Base-by-base conservation (phyloP, 1,140 invertebrate genomes). In the Drosophila sturtevanti region DNA sequence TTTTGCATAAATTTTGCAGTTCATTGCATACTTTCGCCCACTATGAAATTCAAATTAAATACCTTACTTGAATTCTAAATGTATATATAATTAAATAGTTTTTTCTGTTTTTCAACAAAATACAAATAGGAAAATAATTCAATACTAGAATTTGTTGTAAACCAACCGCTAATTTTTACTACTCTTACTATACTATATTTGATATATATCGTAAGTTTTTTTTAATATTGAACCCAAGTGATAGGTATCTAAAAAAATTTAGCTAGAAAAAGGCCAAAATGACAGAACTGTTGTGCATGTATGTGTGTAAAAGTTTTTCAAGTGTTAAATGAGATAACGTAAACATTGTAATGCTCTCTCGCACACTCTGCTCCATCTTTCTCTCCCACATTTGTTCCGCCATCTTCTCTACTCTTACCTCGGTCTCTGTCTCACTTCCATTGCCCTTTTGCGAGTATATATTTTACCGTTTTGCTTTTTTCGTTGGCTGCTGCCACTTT, bases 311-410 rank as follows among this genome's bases (percentile, higher is more conserved):
- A 89, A 72, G 24, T 87, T 89, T 67, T 70, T 89, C 84, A 87
- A 87, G 84, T 87, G 84, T 87, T 87, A 89, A 87, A 87, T 89
- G 84, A 87, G 84, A 87, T 87, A 87, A 87, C 69, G 72, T 78
- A 89, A 87, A 87, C 77, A 87, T 69, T 79, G 79, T 56, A 72
- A 54, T 68, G 63, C 63, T 56, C 41, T 48, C 41, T 48, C 41
- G 41, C 41, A 48, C 41, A 48, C 41, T 48, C 41, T 14, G 1
- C 41, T 21, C 7, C 16, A 48, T 21, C 16, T 9, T 21, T 11
- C 41, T 48, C 41, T 48, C 9, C 7, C 38, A n/a, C 37, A 5
- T 0, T n/a, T 41, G 1, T 14, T 41, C 7, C 14, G 38, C 38
- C 38, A 6, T 1, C 60, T 0, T 7, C 51, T 22, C 35, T n/a